Evolutionary conservation across 2,888 invertebrate genomes (phyloP).

Genomic region (Cephonodes hylas): DNA sequence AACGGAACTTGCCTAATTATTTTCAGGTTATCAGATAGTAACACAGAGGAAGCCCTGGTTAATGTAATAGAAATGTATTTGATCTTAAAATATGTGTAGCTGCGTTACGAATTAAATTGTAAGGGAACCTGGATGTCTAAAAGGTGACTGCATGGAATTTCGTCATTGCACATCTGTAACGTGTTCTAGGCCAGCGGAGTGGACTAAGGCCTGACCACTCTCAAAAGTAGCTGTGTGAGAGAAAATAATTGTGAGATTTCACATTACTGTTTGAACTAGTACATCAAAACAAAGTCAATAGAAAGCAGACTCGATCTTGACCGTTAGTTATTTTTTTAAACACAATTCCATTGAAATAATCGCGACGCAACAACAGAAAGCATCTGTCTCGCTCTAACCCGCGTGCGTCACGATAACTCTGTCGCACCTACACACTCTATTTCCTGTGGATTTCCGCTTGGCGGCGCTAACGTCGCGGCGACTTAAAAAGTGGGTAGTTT

Average conservation of each 20-base stretch:
- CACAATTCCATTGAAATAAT: background rate
- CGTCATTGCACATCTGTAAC: too few species aligned
- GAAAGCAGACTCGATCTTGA: background rate
- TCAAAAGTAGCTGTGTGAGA: too few species aligned
- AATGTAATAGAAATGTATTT: too few species aligned
- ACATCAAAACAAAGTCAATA: background rate
- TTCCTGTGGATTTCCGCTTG: constrained; percentile 70
- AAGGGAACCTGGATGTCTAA: too few species aligned
- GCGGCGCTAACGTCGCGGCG: constrained; percentile 62
- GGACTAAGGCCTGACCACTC: too few species aligned
- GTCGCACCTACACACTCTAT: constrained; percentile 71
- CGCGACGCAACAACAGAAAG: constrained; percentile 8
- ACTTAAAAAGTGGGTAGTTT: constrained; percentile 76
- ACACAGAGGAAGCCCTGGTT: too few species aligned
- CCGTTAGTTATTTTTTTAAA: background rate
- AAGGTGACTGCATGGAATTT: too few species aligned
- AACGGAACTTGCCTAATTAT: background rate
- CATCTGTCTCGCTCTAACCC: constrained; percentile 38
- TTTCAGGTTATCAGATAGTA: background rate
- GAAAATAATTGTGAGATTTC: too few species aligned
- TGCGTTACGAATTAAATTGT: too few species aligned
- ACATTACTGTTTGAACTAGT: too few species aligned
- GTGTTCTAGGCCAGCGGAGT: too few species aligned
- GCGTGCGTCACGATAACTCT: constrained; percentile 34
- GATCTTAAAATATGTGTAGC: too few species aligned